These are phyloP conservation scores for Meleagris gallopavo DNA, from an alignment of 2,113 vertebrate genomes.

Conservation along the genomic window DNA sequence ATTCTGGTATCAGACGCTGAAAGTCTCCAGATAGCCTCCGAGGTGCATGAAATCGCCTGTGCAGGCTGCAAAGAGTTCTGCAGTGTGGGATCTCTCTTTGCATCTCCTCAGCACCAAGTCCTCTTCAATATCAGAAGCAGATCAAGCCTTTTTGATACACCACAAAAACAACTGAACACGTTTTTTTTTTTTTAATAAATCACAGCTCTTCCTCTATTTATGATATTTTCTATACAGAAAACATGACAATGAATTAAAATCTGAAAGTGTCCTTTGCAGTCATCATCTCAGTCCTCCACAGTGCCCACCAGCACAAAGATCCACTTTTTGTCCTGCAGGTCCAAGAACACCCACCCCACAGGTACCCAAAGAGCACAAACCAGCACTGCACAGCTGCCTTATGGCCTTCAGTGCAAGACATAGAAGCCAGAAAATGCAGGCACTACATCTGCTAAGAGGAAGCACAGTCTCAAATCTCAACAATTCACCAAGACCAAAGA, in stretches of 20 bases:
- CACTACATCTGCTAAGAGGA: not conserved
- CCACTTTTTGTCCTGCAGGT: not conserved
- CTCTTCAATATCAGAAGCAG: not conserved
- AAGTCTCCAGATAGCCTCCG: not conserved
- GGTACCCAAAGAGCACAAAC: not conserved
- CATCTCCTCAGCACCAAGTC: not conserved
- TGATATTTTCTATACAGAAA: not conserved
- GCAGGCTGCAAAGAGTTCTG: not conserved
- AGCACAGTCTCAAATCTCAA: not conserved
- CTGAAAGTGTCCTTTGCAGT: not conserved
- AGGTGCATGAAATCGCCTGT: not conserved
- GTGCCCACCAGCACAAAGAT: not conserved
- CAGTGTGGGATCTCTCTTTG: not conserved
- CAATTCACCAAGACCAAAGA: not conserved
- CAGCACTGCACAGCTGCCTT: not conserved
- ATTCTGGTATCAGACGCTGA: not conserved
- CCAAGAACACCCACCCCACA: not conserved
- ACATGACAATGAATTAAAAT: not conserved
- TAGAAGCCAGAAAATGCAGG: slow-evolving; percentile 8
- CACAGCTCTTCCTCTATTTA: slow-evolving; percentile 6
- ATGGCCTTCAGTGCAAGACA: not conserved
- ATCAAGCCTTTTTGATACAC: not conserved
- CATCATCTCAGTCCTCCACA: not conserved
- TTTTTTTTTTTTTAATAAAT: not conserved
- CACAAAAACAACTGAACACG: not conserved